Evolutionary conservation across 2,888 invertebrate species (phyloP).

Genomic region (Drosophila prolongata): DNA sequence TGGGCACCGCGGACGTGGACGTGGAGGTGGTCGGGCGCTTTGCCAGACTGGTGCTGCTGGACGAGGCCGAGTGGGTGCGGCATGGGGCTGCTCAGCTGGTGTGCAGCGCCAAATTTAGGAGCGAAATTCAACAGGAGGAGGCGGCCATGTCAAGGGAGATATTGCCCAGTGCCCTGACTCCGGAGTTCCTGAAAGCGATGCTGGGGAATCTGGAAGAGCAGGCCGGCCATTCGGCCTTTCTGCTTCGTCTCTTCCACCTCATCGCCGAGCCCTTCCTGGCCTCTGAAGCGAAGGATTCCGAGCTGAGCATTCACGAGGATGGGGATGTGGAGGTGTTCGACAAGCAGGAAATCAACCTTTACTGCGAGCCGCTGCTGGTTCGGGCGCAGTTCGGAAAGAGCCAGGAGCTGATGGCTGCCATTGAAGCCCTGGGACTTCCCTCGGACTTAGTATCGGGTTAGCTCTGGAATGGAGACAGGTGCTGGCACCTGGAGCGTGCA

Average conservation of each 20-base stretch:
- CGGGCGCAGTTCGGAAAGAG: constrained; percentile 60
- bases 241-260: constrained; percentile 71
- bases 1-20: constrained; percentile 57
- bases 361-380: constrained; percentile 78
- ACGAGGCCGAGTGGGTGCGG: constrained; percentile 80
- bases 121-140: neutral
- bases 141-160: constrained; percentile 13
- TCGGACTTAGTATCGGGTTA: neutral
- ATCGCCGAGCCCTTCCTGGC: constrained; percentile 67
- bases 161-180: constrained; percentile 71
- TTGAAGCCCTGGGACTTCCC: constrained; percentile 1
- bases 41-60: constrained; percentile 72
- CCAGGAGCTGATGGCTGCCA: constrained; percentile 46
- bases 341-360: constrained; percentile 81
- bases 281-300: constrained; percentile 14
- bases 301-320: constrained; percentile 18
- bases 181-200: constrained; percentile 66
- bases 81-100: constrained; percentile 72
- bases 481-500: neutral
- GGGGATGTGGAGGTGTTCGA: constrained; percentile 76
- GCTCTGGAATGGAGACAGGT: neutral
- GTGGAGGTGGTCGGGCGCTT: constrained; percentile 69
- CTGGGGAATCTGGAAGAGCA: constrained; percentile 54
- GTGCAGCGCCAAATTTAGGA: constrained; percentile 38
- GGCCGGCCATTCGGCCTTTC: constrained; percentile 54